Conservation (phyloP, 92 coral and sea anemone species). For the Zoanthus gigantus region DNA sequence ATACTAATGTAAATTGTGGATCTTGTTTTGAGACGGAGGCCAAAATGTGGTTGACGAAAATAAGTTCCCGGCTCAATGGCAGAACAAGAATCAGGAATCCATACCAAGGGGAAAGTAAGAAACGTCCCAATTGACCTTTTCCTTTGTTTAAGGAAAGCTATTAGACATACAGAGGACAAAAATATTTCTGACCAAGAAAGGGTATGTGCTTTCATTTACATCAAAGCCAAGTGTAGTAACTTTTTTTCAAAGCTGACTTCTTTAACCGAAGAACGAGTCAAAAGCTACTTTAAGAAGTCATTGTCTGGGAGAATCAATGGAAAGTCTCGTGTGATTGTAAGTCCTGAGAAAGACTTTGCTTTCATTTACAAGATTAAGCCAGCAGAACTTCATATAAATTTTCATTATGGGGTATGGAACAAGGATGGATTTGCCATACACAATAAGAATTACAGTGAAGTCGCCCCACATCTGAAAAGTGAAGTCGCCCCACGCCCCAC, state of each 20-base stretch:
- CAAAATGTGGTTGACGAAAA: constrained; percentile 22
- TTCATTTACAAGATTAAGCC: constrained; percentile 68
- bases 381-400: constrained; percentile 44
- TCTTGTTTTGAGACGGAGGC: constrained; percentile 34
- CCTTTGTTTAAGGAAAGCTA: constrained; percentile 62
- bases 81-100: constrained; percentile 66
- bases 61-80: constrained; percentile 53
- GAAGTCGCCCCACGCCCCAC: no score
- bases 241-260: constrained; percentile 60
- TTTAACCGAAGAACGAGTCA: constrained; percentile 45
- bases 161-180: constrained; percentile 55
- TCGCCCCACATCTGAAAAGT: no score
- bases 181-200: constrained; percentile 60
- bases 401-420: constrained; percentile 65
- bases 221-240: constrained; percentile 47
- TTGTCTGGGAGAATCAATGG: constrained; percentile 72
- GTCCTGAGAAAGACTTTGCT: constrained; percentile 62
- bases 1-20: constrained; percentile 19
- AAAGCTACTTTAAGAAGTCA: constrained; percentile 52
- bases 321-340: constrained; percentile 60
- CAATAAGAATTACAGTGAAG: background rate
- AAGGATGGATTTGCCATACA: constrained; percentile 58
- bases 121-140: constrained; percentile 64
- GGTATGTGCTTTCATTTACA: constrained; percentile 66
- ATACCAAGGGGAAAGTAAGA: constrained; percentile 53